phyloP scores from a whole-genome alignment of 2,888 invertebrate genomes.

The Calephelis perditalis region DNA sequence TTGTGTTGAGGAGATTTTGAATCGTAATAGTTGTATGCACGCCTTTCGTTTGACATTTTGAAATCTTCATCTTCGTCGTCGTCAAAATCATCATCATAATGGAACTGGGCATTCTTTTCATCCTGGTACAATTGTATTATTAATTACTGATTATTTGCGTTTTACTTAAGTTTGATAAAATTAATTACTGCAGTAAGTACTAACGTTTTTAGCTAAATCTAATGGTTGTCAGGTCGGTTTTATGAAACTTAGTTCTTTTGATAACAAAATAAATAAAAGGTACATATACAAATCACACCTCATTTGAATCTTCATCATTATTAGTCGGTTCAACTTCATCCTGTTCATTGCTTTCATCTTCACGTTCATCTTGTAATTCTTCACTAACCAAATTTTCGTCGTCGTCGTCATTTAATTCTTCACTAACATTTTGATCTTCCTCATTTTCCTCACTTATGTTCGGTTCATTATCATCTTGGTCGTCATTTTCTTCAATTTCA shows the following conservation, averaged over 20 bases:
- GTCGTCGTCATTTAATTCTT: slow-evolving; percentile 37
- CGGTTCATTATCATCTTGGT: slow-evolving; percentile 36
- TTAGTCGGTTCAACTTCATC: slow-evolving; percentile 37
- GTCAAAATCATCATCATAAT: slow-evolving; percentile 33
- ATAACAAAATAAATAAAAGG: no score
- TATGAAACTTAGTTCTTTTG: no score
- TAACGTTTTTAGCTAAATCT: no score
- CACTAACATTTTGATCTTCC: slow-evolving; percentile 35
- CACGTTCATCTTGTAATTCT: slow-evolving; percentile 30
- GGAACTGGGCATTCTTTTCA: slow-evolving; percentile 35
- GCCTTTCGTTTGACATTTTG: slow-evolving; percentile 30
- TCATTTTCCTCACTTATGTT: slow-evolving; percentile 38
- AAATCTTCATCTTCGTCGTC: slow-evolving; percentile 33
- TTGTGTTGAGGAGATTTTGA: slow-evolving; percentile 33
- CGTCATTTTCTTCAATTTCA: slow-evolving; percentile 36
- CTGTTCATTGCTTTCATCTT: slow-evolving; percentile 39
- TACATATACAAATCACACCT: slow-evolving; percentile 15
- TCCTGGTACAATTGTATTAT: slow-evolving; percentile 14
- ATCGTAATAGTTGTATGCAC: slow-evolving; percentile 31
- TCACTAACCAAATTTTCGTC: slow-evolving; percentile 23
- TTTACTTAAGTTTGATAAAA: not conserved
- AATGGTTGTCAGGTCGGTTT: no score
- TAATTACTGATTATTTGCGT: not conserved
- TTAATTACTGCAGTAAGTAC: no score
- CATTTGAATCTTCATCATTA: slow-evolving; percentile 37